Evolutionary conservation across 2,113 vertebrate species (phyloP).

Genomic region (Hyaena hyaena): DNA sequence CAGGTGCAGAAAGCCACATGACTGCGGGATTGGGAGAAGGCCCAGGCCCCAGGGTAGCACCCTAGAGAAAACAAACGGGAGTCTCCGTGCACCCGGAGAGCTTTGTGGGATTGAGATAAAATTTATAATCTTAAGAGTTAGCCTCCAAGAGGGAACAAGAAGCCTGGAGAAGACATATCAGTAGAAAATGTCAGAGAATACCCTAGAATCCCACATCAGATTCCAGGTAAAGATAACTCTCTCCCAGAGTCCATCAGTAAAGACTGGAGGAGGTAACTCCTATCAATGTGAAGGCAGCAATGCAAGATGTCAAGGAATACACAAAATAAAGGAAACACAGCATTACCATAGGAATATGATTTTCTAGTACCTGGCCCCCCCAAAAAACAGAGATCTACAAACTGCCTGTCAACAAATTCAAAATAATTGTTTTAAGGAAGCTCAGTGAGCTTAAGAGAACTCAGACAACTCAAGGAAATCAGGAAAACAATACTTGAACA

Average conservation of each 20-base stretch:
- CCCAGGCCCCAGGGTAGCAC: not conserved
- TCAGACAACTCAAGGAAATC: not conserved
- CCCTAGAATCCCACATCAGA: not conserved
- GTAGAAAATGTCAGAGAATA: not conserved
- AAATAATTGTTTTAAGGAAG: not conserved
- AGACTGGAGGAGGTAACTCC: not conserved
- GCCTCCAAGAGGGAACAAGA: not conserved
- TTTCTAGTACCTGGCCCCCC: not conserved
- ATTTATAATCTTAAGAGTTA: not conserved
- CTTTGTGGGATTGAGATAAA: not conserved
- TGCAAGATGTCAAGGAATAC: not conserved
- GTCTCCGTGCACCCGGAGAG: not conserved
- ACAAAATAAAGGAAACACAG: not conserved
- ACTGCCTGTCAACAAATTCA: not conserved
- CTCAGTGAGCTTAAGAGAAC: not conserved
- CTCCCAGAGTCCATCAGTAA: not conserved
- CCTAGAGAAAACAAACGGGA: not conserved
- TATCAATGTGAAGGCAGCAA: not conserved
- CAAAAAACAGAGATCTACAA: not conserved
- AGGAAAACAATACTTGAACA: not conserved
- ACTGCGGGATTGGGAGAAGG: not conserved
- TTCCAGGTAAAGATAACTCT: not conserved
- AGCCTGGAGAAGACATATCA: not conserved
- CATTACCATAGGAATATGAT: not conserved
- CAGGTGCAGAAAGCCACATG: not conserved